Base-by-base conservation (phyloP, 1,140 invertebrate species). In the Hermetia illucens region DNA sequence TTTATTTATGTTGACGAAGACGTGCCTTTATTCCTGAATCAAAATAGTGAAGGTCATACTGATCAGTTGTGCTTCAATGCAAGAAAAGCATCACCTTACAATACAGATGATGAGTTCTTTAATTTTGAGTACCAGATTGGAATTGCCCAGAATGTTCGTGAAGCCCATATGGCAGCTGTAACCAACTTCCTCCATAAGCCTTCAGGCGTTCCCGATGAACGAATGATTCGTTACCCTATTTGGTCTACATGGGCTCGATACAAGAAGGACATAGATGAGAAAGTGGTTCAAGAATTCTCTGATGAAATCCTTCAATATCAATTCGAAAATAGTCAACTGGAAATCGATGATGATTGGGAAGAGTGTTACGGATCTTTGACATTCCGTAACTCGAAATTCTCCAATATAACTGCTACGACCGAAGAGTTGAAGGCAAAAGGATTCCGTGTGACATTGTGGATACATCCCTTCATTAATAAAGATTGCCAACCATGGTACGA, bases 311-410 rank as follows among this genome's bases (percentile, higher is more conserved):
- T 67, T 1, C 50, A 63, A 0, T 48, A 82, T 48, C 74, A 72
- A 1, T 92, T 88, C 46, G 64, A 72, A 1, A 72, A 77, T 51
- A 82, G 83, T 37, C 86, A 91, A 48, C 41, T 93, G 12, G 88
- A 93, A 64, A 86, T 95, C 32, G 90, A 94, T 50, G 89, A 94
- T 51, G 72, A 79, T 5, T 95, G 88, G 88, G 86, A 92, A 52
- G 74, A 71, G 12, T 83, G 84, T 49, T 94, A 93, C 48, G 89
- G 90, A 3, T 82, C 84, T 13, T 63, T 83, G 12, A 67, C 63
- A 13, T 85, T 91, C 44, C 70, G 86, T 47, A 54, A 54, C 5
- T 59, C 53, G 0, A 82, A 82, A 55, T 93, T 94, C 59, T 72
- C 79, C 0, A 64, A 88, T 45, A 70, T 85, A 6, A 69, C 63